Evolutionary conservation across 2,113 vertebrate species (phyloP).

Genomic region (Seriola dumerili): DNA sequence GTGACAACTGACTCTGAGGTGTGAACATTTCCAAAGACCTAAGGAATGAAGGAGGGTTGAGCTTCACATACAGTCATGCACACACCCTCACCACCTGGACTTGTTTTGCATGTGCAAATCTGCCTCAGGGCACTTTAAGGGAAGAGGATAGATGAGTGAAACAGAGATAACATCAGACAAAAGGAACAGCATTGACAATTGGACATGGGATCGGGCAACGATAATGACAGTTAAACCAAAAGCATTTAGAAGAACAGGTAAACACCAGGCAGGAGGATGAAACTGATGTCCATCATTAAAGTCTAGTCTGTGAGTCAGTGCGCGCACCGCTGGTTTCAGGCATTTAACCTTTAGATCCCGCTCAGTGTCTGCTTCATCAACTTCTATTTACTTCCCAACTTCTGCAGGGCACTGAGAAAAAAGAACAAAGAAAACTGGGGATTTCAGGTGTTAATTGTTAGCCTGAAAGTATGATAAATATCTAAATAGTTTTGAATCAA

Average conservation of each 20-base stretch:
- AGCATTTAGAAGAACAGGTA: not conserved
- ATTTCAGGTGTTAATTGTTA: not conserved
- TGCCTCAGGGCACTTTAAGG: not conserved
- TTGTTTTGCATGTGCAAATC: slow-evolving; percentile 1
- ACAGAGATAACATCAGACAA: not conserved
- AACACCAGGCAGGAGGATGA: not conserved
- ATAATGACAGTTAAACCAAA: not conserved
- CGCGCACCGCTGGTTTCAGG: not conserved
- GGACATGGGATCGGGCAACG: not conserved
- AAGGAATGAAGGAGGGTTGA: slow-evolving; percentile 39
- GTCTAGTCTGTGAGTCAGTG: not conserved
- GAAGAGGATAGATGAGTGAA: not conserved
- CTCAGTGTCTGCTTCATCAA: not conserved
- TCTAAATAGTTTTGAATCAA: not conserved
- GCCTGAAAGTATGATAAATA: not conserved
- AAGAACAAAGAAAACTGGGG: not conserved
- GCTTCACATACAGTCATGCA: not conserved
- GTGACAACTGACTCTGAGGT: slow-evolving; percentile 22
- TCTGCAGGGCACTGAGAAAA: not conserved
- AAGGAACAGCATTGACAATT: not conserved
- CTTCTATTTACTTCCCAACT: not conserved
- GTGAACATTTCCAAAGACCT: slow-evolving; percentile 18
- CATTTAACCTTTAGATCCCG: slow-evolving; percentile 30
- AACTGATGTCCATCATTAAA: not conserved
- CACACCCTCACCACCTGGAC: not conserved